Evolutionary conservation across 2,888 invertebrate genomes (phyloP).

Genomic region (Lobophora halterata): DNA sequence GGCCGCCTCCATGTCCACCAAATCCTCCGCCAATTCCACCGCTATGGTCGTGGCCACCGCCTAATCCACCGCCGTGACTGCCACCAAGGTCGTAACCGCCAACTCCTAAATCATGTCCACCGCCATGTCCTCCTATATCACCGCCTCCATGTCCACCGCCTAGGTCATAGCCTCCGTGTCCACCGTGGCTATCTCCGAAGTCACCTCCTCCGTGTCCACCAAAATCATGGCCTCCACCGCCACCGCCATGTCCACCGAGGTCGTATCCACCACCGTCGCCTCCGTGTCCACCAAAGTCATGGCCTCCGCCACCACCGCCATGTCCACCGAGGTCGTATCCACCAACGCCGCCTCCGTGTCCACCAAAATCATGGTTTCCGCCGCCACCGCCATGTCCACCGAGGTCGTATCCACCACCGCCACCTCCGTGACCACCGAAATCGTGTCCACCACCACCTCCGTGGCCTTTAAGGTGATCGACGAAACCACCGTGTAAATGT

Average conservation of each 20-base stretch:
- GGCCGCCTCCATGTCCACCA: conserved; percentile 45
- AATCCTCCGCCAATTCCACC: conserved; percentile 67
- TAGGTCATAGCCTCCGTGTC: conserved; percentile 32
- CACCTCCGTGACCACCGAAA: conserved; percentile 34
- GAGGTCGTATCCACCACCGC: conserved; percentile 33
- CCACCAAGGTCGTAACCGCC: conserved; percentile 36
- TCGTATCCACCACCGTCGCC: conserved; percentile 51
- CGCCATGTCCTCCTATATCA: conserved; percentile 39
- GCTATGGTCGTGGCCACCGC: conserved; percentile 52
- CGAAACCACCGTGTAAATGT: conserved; percentile 52
- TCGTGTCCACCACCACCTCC: conserved; percentile 44
- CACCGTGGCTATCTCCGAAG: conserved; percentile 37
- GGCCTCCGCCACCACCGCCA: conserved; percentile 50
- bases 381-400: conserved; percentile 41
- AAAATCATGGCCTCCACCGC: conserved; percentile 38
- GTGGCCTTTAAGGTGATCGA: conserved; percentile 38
- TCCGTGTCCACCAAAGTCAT: conserved; percentile 42
- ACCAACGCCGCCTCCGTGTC: conserved; percentile 50
- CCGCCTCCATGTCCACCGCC: conserved; percentile 45
- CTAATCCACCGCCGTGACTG: conserved; percentile 38
- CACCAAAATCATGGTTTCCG: conserved; percentile 41
- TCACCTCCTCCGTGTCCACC: conserved; percentile 43
- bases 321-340: conserved; percentile 29
- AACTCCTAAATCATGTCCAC: conserved; percentile 36
- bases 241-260: conserved; percentile 33